Evolutionary conservation across 2,888 invertebrate species (phyloP).

Genomic region (Tipula unca): DNA sequence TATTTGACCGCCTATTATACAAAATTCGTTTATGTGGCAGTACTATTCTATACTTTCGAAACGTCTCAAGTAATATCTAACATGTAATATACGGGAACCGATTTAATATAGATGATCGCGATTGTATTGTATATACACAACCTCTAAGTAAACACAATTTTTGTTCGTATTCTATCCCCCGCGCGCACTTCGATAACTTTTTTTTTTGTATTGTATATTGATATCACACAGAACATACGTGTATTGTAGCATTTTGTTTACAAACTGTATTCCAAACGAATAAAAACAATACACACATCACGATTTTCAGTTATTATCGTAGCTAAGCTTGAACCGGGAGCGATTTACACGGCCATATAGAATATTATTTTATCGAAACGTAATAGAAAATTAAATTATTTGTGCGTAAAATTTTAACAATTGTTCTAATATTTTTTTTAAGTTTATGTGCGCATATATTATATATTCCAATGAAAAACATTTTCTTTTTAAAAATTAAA

Average conservation of each 20-base stretch:
- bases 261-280: neutral
- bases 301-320: neutral
- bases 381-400: neutral
- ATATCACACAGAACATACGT: neutral
- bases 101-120: neutral
- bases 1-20: neutral
- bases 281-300: neutral
- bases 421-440: neutral
- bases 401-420: neutral
- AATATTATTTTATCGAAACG: neutral
- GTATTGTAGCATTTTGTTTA: neutral
- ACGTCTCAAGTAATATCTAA: too few relatives aligned
- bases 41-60: neutral
- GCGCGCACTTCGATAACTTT: neutral
- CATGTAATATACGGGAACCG: neutral
- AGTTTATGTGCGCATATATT: neutral
- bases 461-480: neutral
- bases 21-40: neutral
- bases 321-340: neutral
- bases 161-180: neutral
- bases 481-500: neutral
- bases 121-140: neutral
- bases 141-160: neutral
- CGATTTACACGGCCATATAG: neutral
- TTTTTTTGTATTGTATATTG: neutral